Evolutionary conservation across 2,888 invertebrate genomes (phyloP), one percentile per base, ranked within the genome.

Genomic region (Plagiodera versicolora): DNA sequence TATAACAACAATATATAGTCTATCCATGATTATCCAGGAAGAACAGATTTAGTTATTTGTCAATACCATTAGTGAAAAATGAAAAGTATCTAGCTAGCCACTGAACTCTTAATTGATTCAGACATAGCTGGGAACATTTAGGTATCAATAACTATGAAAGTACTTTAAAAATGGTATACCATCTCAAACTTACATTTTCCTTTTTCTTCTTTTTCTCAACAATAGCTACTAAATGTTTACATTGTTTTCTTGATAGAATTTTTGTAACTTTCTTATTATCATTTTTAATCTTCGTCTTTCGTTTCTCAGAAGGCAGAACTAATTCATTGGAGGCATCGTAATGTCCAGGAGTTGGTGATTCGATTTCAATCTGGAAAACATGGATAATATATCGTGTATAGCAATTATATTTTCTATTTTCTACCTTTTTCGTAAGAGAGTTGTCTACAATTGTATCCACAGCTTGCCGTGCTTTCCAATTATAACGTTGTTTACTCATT

Each of bases 141-240:
- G n/a, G n/a, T n/a, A n/a, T n/a, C n/a, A n/a, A n/a, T n/a, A n/a
- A n/a, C n/a, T n/a, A n/a, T n/a, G n/a, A 6, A 24, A 24, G 6
- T 24, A 24, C 4, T 24, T n/a, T 2, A 4, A 45, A 18, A 16
- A 14, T 2, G 18, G 11, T n/a, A 3, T 8, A 0, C 1, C 10
- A n/a, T 18, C 14, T 48, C 11, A 32, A 60, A 80, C 86, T 84
- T 84, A 95, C 95, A 76, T 91, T 90, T 76, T 89, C 87, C 76
- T 97, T 98, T 74, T 96, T 95, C 73, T 91, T 87, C 76, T 95
- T 96, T 67, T 88, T 88, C 50, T 95, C 91, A 0, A 96, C 87
- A 74, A 98, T 87, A 80, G 93, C 90, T 74, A 95, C 90, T 53
- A 97, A 80, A 62, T 86, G 84, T 77, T 95, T 96, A 56, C 92